phyloP scores from a whole-genome alignment of 2,888 invertebrate genomes.

The Eurois occulta region DNA sequence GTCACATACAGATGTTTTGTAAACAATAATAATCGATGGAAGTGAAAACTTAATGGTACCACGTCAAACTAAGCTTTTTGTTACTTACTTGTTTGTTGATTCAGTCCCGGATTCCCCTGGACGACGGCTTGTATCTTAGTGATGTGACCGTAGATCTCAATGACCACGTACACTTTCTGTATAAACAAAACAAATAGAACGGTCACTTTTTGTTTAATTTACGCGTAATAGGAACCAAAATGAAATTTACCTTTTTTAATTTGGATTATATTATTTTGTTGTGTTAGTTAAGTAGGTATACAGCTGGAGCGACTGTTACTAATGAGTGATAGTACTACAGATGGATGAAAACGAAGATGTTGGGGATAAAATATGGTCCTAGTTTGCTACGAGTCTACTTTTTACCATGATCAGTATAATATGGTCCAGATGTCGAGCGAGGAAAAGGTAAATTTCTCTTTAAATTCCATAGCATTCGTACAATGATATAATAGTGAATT shows the following conservation, averaged over 20 bases:
- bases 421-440: not conserved
- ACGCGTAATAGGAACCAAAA: not conserved
- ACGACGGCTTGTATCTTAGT: conserved; percentile 94
- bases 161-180: conserved; percentile 94
- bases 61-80: not conserved
- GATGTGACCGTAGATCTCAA: conserved; percentile 95
- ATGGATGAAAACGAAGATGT: not conserved
- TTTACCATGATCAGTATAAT: not conserved
- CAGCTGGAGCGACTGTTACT: not conserved
- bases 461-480: conserved; percentile 19
- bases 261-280: not conserved
- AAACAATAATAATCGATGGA: not conserved
- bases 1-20: not conserved
- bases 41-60: not conserved
- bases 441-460: conserved; percentile 32
- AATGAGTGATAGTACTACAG: not conserved
- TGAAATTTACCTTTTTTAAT: conserved; percentile 37
- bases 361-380: not conserved
- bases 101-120: conserved; percentile 71
- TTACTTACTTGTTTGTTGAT: conserved; percentile 71
- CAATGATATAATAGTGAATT: not conserved
- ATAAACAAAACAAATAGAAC: conserved; percentile 68
- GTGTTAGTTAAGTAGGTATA: not conserved
- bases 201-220: conserved; percentile 18
- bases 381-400: not conserved